phyloP scores from a whole-genome alignment of 2,888 invertebrate species.

The Drosophila borborema region DNA sequence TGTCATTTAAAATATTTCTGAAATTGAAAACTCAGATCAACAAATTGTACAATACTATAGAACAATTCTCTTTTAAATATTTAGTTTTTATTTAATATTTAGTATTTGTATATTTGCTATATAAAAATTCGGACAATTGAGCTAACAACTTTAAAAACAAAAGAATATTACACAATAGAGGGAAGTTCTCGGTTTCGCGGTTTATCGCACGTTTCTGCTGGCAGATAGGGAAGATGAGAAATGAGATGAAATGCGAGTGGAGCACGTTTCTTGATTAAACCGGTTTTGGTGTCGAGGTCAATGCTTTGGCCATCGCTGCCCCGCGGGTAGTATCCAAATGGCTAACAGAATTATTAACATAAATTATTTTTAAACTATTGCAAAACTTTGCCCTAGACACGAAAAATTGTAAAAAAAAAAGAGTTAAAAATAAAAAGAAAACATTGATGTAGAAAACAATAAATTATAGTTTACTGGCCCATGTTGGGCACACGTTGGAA shows the following conservation, averaged over 20 bases:
- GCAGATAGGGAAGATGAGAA: constrained; percentile 1
- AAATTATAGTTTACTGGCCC: constrained; percentile 30
- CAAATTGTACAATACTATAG: too few relatives aligned
- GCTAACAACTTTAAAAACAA: constrained; percentile 37
- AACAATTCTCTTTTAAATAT: constrained; percentile 4
- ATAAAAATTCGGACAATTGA: constrained; percentile 55
- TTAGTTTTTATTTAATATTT: constrained; percentile 21
- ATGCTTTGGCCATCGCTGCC: constrained; percentile 45
- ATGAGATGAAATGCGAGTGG: constrained; percentile 35
- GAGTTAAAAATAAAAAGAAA: constrained; percentile 4
- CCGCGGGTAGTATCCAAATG: constrained; percentile 39
- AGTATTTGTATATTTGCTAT: constrained; percentile 49
- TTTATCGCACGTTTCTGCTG: constrained; percentile 21
- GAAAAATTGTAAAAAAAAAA: constrained; percentile 23
- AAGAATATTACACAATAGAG: not conserved
- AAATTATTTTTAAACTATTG: constrained; percentile 60
- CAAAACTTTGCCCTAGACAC: constrained; percentile 38
- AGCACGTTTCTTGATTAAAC: constrained; percentile 63
- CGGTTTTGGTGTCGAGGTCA: constrained; percentile 67
- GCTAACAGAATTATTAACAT: constrained; percentile 55
- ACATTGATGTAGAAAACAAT: constrained; percentile 23
- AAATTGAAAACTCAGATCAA: too few relatives aligned
- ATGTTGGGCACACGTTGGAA: constrained; percentile 45
- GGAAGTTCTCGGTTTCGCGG: constrained; percentile 13
- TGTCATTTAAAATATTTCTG: too few relatives aligned